Percentiles rank a stretch among this genome's conserved stretches.
These are phyloP conservation scores for Neoscelio sp. DNA, from an alignment of 2,888 invertebrate species.

Conservation along the genomic window DNA sequence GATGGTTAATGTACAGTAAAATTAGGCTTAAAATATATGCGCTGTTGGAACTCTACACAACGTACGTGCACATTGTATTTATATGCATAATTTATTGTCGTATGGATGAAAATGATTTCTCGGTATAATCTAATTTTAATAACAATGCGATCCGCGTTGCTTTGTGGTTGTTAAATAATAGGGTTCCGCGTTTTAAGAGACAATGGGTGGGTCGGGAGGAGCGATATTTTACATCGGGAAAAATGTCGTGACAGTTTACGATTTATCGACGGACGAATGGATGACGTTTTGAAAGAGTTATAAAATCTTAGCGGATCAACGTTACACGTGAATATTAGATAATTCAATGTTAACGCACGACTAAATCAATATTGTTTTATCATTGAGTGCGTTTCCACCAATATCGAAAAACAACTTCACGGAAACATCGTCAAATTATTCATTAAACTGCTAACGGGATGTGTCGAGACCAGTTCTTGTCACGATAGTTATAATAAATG, in stretches of 20 bases:
- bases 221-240: background rate
- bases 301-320: too few species aligned
- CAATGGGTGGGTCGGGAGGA: conserved; percentile 30
- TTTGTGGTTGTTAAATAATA: conserved; percentile 25
- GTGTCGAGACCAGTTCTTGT: conserved; percentile 15
- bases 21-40: conserved; percentile 47
- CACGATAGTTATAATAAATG: conserved; percentile 30
- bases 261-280: conserved; percentile 15
- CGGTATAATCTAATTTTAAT: conserved; percentile 52
- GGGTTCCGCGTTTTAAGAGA: background rate
- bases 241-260: too few species aligned
- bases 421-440: conserved; percentile 19
- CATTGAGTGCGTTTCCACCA: background rate
- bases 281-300: too few species aligned
- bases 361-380: conserved; percentile 14
- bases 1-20: conserved; percentile 41
- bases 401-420: conserved; percentile 4
- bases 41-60: conserved; percentile 9
- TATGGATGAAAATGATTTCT: conserved; percentile 47
- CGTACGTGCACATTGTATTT: conserved; percentile 25
- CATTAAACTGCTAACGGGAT: conserved; percentile 16
- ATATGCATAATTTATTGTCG: conserved; percentile 38
- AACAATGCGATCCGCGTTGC: conserved; percentile 20
- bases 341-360: conserved; percentile 5
- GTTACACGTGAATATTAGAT: conserved; percentile 13